These are phyloP conservation scores for Zeugodacus cucurbitae DNA, from an alignment of 1,140 invertebrate genomes.

Conservation along the genomic window DNA sequence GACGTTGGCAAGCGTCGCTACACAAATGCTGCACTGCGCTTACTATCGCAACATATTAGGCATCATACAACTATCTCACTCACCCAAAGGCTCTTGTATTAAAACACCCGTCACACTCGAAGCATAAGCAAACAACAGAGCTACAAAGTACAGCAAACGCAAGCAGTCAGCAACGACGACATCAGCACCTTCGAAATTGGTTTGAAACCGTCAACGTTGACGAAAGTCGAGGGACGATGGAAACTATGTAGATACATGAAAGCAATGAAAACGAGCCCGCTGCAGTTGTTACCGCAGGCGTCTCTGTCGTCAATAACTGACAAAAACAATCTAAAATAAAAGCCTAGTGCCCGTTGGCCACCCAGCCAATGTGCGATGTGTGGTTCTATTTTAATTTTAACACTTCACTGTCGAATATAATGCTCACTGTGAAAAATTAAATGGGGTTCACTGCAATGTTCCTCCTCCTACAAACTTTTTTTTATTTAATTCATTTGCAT, in stretches of 20 bases:
- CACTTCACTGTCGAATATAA: not conserved
- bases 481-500: not conserved
- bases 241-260: not conserved
- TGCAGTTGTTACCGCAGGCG: not conserved
- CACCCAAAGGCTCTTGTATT: not conserved
- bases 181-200: not conserved
- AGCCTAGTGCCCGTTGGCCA: not conserved
- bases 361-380: not conserved
- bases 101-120: not conserved
- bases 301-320: not conserved
- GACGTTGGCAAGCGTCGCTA: conserved; percentile 58
- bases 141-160: conserved; percentile 60
- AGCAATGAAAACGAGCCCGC: not conserved
- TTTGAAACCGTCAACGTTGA: not conserved
- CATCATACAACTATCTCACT: not conserved
- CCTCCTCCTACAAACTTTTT: not conserved
- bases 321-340: not conserved
- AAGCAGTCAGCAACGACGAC: conserved; percentile 49
- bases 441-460: not conserved
- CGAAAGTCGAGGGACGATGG: not conserved
- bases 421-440: not conserved
- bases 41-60: conserved; percentile 41
- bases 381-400: conserved; percentile 29
- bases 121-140: conserved; percentile 48
- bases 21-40: conserved; percentile 44